phyloP scores from a whole-genome alignment of 92 coral and sea anemone genomes.

The Micromussa lordhowensis region DNA sequence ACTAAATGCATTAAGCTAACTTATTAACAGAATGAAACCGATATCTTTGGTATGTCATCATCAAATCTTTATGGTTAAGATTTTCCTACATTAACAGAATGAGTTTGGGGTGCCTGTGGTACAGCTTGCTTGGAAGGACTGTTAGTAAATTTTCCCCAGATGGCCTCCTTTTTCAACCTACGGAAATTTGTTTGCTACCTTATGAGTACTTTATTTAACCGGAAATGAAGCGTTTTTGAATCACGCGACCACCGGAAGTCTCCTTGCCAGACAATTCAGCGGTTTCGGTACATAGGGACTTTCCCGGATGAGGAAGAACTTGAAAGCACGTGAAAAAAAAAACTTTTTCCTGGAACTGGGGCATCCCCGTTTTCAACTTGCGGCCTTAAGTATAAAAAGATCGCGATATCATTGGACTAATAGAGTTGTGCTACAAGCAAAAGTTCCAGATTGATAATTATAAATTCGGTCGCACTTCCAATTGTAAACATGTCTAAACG shows the following conservation, averaged over 20 bases:
- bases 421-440: neutral
- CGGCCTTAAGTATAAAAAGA: neutral
- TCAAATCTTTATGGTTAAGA: neutral
- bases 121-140: neutral
- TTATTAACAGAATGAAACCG: no score
- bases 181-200: neutral
- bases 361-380: neutral
- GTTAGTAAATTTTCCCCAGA: neutral
- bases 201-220: neutral
- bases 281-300: neutral
- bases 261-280: neutral
- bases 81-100: neutral
- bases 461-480: neutral
- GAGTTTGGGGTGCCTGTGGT: neutral
- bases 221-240: neutral
- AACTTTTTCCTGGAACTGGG: neutral
- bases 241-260: neutral
- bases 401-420: no score
- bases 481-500: neutral
- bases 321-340: neutral
- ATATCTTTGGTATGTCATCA: neutral
- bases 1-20: neutral
- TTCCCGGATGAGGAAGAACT: constrained; percentile 28
- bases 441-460: neutral
- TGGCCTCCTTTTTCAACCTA: neutral